Evolutionary conservation across 2,888 invertebrate species (phyloP), one percentile per base, ranked within the genome.

Genomic region (Mythimna loreyi): DNA sequence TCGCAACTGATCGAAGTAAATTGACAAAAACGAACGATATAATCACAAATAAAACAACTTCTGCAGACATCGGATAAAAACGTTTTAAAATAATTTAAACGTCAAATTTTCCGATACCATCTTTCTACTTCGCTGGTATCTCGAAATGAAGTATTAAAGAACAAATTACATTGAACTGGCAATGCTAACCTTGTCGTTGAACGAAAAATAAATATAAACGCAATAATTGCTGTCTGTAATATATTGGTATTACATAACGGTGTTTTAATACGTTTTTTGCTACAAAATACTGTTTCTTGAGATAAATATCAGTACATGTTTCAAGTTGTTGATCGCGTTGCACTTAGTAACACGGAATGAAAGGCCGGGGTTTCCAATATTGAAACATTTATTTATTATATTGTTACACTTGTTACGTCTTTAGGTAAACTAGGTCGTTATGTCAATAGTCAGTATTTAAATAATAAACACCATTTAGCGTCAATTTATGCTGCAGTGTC

Each of bases 231-330:
- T 75, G 57, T 81, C 72, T 25, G 76, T 82, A 84, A 83, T 76
- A 81, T 85, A 83, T 86, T 59, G 79, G 77, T 80, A 84, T 90
- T 89, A 81, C 85, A 83, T 87, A 87, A 88, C 83, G 80, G 80
- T 75, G 65, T 67, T 77, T 80, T 75, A 80, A 85, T 80, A 81
- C 66, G 59, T 66, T 40, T 67, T 63, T 77, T 63, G 68, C 47
- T 75, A 63, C 58, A 65, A 59, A 68, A 81, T 69, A 68, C 59
- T 57, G 53, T 72, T 45, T 79, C 56, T 65, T 40, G 69, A 76
- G 75, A 83, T 81, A 59, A 68, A 67, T 63, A 83, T 83, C 75
- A 53, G 28, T 60, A 36, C 4, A 40, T 28, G 33, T 73, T 58
- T 67, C 67, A 68, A 56, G 64, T 58, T 40, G 30, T 52, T 61